phyloP scores from a whole-genome alignment of 2,797 vertebrate genomes.

The Petrocephalus schoutedeni region DNA sequence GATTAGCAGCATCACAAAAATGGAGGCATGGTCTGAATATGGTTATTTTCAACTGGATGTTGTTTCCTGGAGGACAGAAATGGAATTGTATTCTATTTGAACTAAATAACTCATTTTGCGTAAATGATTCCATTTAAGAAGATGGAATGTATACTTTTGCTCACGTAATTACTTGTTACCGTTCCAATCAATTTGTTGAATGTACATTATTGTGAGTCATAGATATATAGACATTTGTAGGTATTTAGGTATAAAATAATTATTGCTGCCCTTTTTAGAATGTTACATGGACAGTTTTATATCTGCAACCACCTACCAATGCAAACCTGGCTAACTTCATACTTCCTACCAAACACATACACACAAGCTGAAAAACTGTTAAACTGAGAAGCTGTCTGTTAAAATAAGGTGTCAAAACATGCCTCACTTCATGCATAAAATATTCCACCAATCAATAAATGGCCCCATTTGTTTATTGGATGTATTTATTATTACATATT shows the following conservation, averaged over 20 bases:
- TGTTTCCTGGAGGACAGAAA: neutral
- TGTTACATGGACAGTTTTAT: neutral
- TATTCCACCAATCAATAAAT: slow-evolving; percentile 35
- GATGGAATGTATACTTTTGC: neutral
- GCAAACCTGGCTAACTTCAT: neutral
- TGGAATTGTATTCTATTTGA: neutral
- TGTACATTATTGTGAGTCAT: neutral
- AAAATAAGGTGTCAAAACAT: neutral
- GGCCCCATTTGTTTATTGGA: slow-evolving; percentile 18
- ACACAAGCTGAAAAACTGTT: neutral
- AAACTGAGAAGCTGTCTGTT: neutral
- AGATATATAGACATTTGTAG: neutral
- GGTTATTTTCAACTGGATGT: neutral
- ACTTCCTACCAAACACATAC: neutral
- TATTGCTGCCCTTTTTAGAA: neutral
- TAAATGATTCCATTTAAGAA: neutral
- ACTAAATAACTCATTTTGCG: neutral
- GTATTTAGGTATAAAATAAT: neutral
- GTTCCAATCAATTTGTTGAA: neutral
- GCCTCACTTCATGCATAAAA: neutral
- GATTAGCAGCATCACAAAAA: neutral
- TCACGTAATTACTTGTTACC: neutral
- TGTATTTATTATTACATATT: neutral
- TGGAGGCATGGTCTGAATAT: neutral
- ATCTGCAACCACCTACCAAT: neutral